phyloP scores from a whole-genome alignment of 2,113 vertebrate genomes.

The Tinamus guttatus region DNA sequence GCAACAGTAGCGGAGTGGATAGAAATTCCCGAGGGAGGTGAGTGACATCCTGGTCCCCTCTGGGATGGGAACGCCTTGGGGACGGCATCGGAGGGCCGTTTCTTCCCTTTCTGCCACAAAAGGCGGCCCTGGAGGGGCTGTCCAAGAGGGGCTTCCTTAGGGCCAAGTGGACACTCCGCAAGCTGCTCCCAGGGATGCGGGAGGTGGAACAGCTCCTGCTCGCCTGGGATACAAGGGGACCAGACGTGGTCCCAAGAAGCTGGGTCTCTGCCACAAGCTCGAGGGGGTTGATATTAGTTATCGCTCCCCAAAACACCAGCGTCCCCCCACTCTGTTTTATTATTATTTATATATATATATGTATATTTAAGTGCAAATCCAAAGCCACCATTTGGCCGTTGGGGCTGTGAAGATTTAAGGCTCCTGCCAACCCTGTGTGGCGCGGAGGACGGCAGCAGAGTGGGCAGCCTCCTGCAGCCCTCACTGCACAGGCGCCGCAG shows the following conservation, averaged over 20 bases:
- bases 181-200: not conserved
- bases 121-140: not conserved
- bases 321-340: not conserved
- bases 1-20: not conserved
- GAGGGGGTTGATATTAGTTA: not conserved
- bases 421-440: not conserved
- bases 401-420: not conserved
- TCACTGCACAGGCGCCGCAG: no score
- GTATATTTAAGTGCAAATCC: not conserved
- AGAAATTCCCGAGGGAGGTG: not conserved
- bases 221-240: not conserved
- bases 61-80: no score
- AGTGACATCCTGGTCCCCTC: not conserved
- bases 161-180: not conserved
- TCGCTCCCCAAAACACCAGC: no score
- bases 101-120: not conserved
- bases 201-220: not conserved
- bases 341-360: not conserved
- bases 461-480: not conserved
- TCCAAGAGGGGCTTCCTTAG: not conserved
- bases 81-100: not conserved
- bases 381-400: not conserved
- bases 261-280: not conserved
- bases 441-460: not conserved
- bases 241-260: no score